Evolutionary conservation across 2,113 vertebrate species (phyloP), one percentile per base, ranked within the genome.

Genomic region (Nanorana parkeri): DNA sequence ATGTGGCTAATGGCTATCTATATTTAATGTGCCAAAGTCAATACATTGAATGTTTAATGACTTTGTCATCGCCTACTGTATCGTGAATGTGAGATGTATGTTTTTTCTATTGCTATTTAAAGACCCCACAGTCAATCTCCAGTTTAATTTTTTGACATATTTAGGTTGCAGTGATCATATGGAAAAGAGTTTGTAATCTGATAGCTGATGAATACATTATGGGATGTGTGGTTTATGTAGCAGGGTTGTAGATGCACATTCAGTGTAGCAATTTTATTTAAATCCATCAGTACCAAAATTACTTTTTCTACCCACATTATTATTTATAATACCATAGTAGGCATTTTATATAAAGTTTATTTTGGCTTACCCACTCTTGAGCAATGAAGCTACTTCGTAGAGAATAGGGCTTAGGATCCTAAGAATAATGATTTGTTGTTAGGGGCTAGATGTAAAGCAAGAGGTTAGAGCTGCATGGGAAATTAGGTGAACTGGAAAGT

Each of bases 41-140:
- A 80, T 71, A 61, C 32, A 71, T 71, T 80, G 28, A 69, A 71
- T 71, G 67, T 71, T 16, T 80, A 80, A 80, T 69, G 77, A 78
- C 52, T 61, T 41, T 23, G 68, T 55, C 47, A 13, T 54, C 68
- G 3, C 63, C 76, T 47, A n/a, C n/a, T 67, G 47, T 28, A 52
- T 26, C 65, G 52, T 68, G 61, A 68, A 78, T 56, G 52, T 21
- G 41, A 68, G 65, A 24, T 58, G 28, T 56, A 58, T 36, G 24
- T 66, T 68, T 17, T 61, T n/a, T n/a, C n/a, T 63, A 56, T 68
- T 58, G 52, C 65, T 67, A 55, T 78, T 36, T 17, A 23, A 17
- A 66, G 20, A 78, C 3, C 32, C 28, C n/a, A 24, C 26, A 36
- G 56, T 56, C 68, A 61, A 67, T 78, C 77, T 54, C 2, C 17